A percentile compares a stretch with the other conserved stretches of the same genome.
These are phyloP conservation scores for human DNA, from an alignment of 2,113 vertebrate species.

Conservation along the genomic window GRCh38 chr4:163262501-163263000, in stretches of 20 bases:
- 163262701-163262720: neutral
- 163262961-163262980: neutral
- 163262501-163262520: neutral
- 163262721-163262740: neutral
- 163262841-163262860: neutral
- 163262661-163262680: neutral
- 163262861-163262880: neutral
- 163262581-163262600: neutral
- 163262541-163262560: neutral
- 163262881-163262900: neutral
- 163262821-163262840: neutral
- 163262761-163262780: neutral
- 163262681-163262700: neutral
- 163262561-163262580: neutral
- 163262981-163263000: neutral
- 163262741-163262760: neutral
- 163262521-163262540: neutral
- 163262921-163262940: conserved; percentile 21
- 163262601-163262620: neutral
- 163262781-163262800: neutral
- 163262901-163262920: neutral
- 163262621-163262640: neutral
- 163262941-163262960: neutral
- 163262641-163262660: neutral
- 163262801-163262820: neutral